Conservation (phyloP, 2,888 invertebrate genomes). For the Eristalis intricaria region DNA sequence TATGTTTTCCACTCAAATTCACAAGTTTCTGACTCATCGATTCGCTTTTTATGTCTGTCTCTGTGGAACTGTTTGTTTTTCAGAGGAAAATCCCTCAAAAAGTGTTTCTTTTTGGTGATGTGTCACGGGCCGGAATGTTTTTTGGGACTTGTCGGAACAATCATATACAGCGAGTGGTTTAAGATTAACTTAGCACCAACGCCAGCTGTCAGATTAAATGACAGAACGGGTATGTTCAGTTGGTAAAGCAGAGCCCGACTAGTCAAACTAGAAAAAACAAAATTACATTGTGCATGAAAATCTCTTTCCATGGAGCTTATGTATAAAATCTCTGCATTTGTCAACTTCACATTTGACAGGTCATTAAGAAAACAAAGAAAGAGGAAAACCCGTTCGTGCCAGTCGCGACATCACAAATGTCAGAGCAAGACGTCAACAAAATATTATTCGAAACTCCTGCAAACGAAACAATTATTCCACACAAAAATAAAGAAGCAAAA, state of each 20-base stretch:
- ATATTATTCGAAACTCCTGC: neutral
- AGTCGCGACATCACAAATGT: slow-evolving; percentile 23
- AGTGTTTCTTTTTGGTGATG: no score
- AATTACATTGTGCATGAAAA: neutral
- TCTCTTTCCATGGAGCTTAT: neutral
- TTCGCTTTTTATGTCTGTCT: neutral
- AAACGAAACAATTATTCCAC: neutral
- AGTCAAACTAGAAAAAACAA: neutral
- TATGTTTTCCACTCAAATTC: neutral
- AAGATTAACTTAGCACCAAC: no score
- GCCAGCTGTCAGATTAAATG: no score
- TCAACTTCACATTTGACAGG: slow-evolving; percentile 8
- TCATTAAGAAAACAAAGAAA: neutral
- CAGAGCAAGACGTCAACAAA: slow-evolving; percentile 12
- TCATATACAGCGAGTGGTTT: no score
- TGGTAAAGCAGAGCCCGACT: no score
- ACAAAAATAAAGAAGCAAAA: neutral
- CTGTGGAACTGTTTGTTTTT: neutral
- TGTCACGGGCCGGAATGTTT: no score
- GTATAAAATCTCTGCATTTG: neutral
- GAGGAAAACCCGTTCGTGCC: slow-evolving; percentile 25
- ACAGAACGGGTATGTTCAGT: no score
- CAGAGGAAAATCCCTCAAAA: neutral
- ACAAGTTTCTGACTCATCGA: neutral
- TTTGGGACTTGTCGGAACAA: no score